phyloP scores from a whole-genome alignment of 1,140 invertebrate genomes.

The Ptiloglossa arizonensis region DNA sequence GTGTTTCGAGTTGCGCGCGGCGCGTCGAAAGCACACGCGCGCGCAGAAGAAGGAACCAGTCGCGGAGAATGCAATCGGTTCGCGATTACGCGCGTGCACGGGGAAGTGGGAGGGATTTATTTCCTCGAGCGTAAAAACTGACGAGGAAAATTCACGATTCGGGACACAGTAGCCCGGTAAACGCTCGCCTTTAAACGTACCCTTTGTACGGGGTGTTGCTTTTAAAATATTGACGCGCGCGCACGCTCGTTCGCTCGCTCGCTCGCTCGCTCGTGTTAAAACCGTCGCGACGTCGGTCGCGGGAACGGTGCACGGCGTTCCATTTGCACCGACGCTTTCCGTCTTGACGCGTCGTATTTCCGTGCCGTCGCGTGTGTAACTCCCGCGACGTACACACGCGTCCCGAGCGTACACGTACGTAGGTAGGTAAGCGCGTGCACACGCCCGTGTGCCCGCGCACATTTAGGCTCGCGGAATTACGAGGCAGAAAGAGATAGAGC shows the following conservation, averaged over 20 bases:
- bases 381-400: no score
- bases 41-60: no score
- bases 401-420: not conserved
- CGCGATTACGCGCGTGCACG: not conserved
- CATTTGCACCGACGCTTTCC: slow-evolving; percentile 16
- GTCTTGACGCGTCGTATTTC: slow-evolving; percentile 32
- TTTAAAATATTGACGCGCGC: slow-evolving; percentile 43
- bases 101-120: slow-evolving; percentile 15
- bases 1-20: no score
- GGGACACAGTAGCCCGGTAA: slow-evolving; percentile 1
- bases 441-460: slow-evolving; percentile 36
- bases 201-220: slow-evolving; percentile 16
- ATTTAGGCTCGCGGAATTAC: slow-evolving; percentile 51
- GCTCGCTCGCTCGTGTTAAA: no score
- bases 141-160: not conserved
- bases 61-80: slow-evolving; percentile 2
- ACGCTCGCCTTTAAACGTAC: not conserved
- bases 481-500: slow-evolving; percentile 65
- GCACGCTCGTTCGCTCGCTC: no score
- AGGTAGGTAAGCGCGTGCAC: not conserved
- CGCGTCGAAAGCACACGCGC: no score
- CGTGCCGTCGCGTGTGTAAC: not conserved
- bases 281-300: not conserved
- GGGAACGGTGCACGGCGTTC: slow-evolving; percentile 10
- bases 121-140: not conserved